Base-by-base conservation (phyloP, 2,888 invertebrate species). In the Alsophila aescularia region DNA sequence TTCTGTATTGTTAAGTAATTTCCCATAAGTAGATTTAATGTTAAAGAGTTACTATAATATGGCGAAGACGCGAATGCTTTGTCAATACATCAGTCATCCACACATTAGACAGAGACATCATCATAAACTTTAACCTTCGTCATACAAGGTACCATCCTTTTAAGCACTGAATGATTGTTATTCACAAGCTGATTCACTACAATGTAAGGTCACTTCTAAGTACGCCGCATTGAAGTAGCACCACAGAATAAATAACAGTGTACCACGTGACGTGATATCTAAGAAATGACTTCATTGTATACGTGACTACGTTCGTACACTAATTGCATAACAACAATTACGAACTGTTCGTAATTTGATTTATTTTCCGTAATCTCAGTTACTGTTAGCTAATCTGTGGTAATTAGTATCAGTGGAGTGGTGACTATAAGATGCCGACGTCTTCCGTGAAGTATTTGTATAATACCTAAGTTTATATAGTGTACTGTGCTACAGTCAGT, bases 121-220 rank as follows among this genome's bases (percentile, higher is more conserved):
- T 27, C 29, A 18, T 34, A 44, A 12, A 18, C 12, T 42, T 16
- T 31, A 37, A 24, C 51, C 51, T 43, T 32, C 43, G 18, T 39
- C 44, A 37, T 31, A 32, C 7, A 53, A 34, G 52, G 47, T 27
- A 36, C n/a, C 13, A 29, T 47, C 47, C 52, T 35, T 52, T 13
- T 42, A 40, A 34, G 47, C 16, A 24, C 13, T n/a, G 27, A 9
- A 27, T 32, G 12, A 47, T 53, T 47, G 41, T 41, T 43, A 47
- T 41, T 36, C 47, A 47, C 10, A 41, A 36, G 34, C 24, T 53
- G 52, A 53, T 47, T 53, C 52, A 44, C 14, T 14, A 42, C 41
- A 41, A 40, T 35, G 40, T 47, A 36, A 41, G 47, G 52, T 9
- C 45, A 16, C 27, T n/a, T n/a, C n/a, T 43, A 21, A 34, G 12